Conservation (phyloP, 2,113 vertebrate species). For the Pygoscelis antarcticus region DNA sequence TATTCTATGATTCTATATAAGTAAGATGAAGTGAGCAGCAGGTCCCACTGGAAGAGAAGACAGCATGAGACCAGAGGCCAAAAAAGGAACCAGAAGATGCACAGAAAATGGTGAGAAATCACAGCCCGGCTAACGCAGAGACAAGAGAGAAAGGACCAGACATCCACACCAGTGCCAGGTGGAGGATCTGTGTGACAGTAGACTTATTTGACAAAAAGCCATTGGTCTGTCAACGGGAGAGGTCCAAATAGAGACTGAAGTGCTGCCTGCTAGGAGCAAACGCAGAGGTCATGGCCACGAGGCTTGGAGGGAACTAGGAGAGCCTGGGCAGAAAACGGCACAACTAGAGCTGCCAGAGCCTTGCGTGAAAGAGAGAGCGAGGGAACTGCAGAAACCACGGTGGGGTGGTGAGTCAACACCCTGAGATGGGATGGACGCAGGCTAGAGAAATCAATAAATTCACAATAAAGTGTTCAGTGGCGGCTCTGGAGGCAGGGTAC, state of each 20-base stretch:
- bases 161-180: background rate
- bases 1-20: too few relatives aligned
- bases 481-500: background rate
- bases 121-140: background rate
- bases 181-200: background rate
- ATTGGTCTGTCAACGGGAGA: background rate
- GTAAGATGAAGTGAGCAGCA: background rate
- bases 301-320: background rate
- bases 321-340: background rate
- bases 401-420: background rate
- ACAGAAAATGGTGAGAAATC: background rate
- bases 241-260: background rate
- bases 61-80: background rate
- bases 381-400: background rate
- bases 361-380: background rate
- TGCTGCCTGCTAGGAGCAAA: background rate
- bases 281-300: accelerated
- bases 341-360: too few relatives aligned
- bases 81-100: background rate
- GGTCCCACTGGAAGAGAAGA: background rate
- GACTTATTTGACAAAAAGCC: background rate
- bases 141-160: background rate
- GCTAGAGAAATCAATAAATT: background rate
- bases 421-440: background rate
- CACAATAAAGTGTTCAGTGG: background rate